Base-by-base conservation (phyloP, 1,140 invertebrate species). In the Tyrophagus putrescentiae region DNA sequence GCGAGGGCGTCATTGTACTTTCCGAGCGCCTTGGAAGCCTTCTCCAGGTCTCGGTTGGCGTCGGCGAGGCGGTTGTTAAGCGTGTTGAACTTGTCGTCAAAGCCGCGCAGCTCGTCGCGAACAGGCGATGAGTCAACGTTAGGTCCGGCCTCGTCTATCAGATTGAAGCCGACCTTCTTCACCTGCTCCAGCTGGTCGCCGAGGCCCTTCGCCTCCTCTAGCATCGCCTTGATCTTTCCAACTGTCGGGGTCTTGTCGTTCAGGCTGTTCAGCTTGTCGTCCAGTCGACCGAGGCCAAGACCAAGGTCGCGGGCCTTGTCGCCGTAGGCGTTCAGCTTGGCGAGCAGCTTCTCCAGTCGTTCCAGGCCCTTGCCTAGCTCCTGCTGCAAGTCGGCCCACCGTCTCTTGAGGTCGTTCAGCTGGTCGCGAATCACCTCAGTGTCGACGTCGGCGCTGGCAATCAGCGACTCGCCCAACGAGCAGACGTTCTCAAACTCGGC, bases 251-350 rank as follows among this genome's bases (percentile, higher is more conserved):
- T 34, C 39, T 54, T 54, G 27, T 54, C 4, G 25, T 16, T 33
- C 4, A 32, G 85, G 13, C 84, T 83, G 16, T 82, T 79, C 3
- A 90, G 70, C 67, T 84, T 83, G 71, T 94, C 89, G 74, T 94
- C 89, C 70, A 87, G 87, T 42, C 87, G 78, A 64, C 84, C 81
- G 18, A 95, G 74, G 3, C 81, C 78, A 62, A 88, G 84, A 64
- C 86, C 81, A n/a, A 91, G 74, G 62, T 87, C 86, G 28, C 88
- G 77, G n/a, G 88, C 72, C 62, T 84, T 84, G 66, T 96, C 91
- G 60, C 81, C 82, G 68, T 91, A 89, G 57, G 94, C 87, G 48
- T 80, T 67, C 42, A 96, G 75, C 60, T 84, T 82, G 44, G 84
- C 80, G 1, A 82, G 79, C n/a, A 85, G 82, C 62, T 89, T 86